Conservation (phyloP, 2,888 invertebrate genomes). For the Andrena bucephala region DNA sequence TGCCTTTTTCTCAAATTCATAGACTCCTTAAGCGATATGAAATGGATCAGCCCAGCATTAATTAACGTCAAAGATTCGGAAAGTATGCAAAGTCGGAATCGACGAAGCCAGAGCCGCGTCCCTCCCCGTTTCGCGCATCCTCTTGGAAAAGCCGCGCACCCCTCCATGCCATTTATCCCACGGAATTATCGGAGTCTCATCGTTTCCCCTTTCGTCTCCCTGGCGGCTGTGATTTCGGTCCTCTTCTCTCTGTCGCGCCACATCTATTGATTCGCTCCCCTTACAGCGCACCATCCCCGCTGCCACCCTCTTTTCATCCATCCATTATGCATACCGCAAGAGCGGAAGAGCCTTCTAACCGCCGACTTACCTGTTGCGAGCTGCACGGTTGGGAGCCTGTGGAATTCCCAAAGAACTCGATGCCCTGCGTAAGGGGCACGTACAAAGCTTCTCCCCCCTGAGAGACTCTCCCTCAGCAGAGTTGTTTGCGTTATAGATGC, state of each 20-base stretch:
- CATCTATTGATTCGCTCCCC: constrained; percentile 54
- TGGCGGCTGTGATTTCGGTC: not conserved
- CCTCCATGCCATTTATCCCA: constrained; percentile 32
- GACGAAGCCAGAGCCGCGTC: not conserved
- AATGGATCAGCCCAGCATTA: too few relatives aligned
- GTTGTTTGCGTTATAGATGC: constrained; percentile 25
- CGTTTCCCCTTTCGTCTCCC: not conserved
- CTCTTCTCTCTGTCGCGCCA: constrained; percentile 1
- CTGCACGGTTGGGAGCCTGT: constrained; percentile 12
- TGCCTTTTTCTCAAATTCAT: too few relatives aligned
- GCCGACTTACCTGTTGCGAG: constrained; percentile 68
- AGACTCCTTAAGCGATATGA: too few relatives aligned
- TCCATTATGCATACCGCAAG: constrained; percentile 67
- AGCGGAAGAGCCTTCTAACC: constrained; percentile 58
- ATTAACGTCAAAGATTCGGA: not conserved
- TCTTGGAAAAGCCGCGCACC: not conserved
- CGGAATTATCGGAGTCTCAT: constrained; percentile 42
- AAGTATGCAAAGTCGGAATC: not conserved
- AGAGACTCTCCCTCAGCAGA: not conserved
- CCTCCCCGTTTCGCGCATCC: not conserved
- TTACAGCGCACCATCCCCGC: constrained; percentile 7
- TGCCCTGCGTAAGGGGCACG: not conserved
- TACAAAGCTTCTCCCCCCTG: constrained; percentile 4
- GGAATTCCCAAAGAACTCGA: constrained; percentile 50
- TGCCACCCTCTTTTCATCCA: constrained; percentile 29